Evolutionary conservation across 2,113 vertebrate species (phyloP), one percentile per base, ranked within the genome.

Genomic region (Odontesthes bonariensis): DNA sequence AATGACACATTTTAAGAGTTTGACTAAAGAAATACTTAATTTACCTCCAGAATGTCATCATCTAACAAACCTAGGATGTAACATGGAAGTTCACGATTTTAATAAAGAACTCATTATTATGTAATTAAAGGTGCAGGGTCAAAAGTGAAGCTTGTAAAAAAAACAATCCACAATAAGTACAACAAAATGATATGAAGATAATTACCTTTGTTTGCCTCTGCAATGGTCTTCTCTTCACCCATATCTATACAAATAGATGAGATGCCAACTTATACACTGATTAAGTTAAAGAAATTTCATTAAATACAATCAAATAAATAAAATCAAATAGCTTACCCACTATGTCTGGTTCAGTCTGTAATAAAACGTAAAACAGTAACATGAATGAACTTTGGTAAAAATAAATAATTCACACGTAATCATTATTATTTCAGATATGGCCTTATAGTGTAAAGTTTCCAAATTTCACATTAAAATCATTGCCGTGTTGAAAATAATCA

Each of bases 41-140:
- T 79, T 17, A 87, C 83, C 70, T 56, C 2, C 22, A 81, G 5
- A 57, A 89, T 87, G 44, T 89, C 88, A 70, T 82, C 85, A 2
- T 12, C 0, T 2, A 16, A 0, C 6, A 9, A 54, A 23, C 32
- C 79, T 83, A 20, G 54, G 0, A 66, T 4, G 19, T 0, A 78
- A 17, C 8, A 72, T 7, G 8, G 20, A 44, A 68, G 27, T 22
- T 23, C 0, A 14, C 0, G 9, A 16, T 55, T 17, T 35, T 16
- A 0, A 64, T 8, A 69, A 10, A 19, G n/a, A 35, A 14, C 19
- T 16, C 46, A 20, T 23, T 44, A 14, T 6, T 5, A 16, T 31
- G 7, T 20, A 12, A 10, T 13, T 9, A 11, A 9, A 8, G 33
- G 3, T 20, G 1, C 1, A 8, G 9, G 46, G 1, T 6, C 47